phyloP scores from a whole-genome alignment of 2,797 vertebrate species.

The Semotilus atromaculatus region DNA sequence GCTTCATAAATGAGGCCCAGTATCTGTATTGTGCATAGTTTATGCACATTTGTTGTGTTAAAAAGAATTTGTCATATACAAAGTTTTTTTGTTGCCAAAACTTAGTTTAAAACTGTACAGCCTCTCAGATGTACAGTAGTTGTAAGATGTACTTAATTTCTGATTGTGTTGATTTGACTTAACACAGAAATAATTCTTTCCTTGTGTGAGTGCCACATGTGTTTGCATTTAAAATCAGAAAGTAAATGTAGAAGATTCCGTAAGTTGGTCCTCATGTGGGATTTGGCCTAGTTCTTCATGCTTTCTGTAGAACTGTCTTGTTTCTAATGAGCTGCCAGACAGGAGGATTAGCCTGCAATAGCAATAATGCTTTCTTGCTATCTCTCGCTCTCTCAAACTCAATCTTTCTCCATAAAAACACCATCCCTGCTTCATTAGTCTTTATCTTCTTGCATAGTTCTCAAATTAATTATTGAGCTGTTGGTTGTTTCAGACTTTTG shows the following conservation, averaged over 20 bases:
- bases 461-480: constrained; percentile 63
- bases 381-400: background rate
- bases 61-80: background rate
- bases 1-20: background rate
- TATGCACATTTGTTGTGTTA: background rate
- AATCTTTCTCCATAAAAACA: background rate
- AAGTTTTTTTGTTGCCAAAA: background rate
- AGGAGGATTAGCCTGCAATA: constrained; percentile 32
- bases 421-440: constrained; percentile 1
- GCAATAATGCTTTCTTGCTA: constrained; percentile 1
- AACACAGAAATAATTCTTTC: background rate
- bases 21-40: background rate
- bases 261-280: constrained; percentile 7
- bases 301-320: background rate
- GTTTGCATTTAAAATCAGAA: constrained; percentile 31
- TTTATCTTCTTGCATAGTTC: constrained; percentile 7
- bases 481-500: constrained; percentile 43
- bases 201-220: background rate
- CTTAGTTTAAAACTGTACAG: background rate
- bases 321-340: constrained; percentile 30
- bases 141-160: background rate
- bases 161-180: constrained; percentile 2
- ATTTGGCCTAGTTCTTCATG: constrained; percentile 29
- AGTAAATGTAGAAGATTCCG: constrained; percentile 9
- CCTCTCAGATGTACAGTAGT: background rate